Conservation (phyloP, 2,888 invertebrate genomes). For the Branchipolynoe longqiensis region DNA sequence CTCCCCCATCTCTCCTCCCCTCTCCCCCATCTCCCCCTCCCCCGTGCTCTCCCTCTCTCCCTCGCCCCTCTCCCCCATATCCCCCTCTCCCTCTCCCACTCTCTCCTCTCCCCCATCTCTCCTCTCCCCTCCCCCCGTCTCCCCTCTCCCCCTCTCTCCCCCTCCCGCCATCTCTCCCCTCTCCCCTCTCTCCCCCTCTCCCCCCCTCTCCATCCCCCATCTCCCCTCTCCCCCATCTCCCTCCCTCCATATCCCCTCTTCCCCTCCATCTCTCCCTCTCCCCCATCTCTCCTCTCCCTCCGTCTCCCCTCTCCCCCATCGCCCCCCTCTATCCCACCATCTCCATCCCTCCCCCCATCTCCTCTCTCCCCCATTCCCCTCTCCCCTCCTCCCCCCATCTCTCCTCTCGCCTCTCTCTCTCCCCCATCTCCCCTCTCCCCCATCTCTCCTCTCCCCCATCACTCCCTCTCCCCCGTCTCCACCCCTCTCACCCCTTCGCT, state of each 20-base stretch:
- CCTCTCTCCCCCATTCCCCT: background rate
- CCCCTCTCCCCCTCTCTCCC: background rate
- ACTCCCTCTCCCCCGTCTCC: background rate
- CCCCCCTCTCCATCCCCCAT: background rate
- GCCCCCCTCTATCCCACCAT: background rate
- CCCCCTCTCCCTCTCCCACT: too few species aligned
- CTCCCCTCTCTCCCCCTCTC: background rate
- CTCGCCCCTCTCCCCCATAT: too few species aligned
- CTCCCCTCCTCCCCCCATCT: slow-evolving; percentile 2
- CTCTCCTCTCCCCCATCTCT: too few species aligned
- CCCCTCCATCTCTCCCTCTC: background rate
- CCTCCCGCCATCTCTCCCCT: background rate
- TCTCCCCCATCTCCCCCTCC: too few species aligned
- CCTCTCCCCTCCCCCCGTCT: too few species aligned
- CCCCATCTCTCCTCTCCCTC: background rate
- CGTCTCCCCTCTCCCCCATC: background rate
- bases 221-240: background rate
- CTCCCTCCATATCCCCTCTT: background rate
- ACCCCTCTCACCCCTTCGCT: too few species aligned
- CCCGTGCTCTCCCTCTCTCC: too few species aligned
- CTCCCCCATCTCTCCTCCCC: too few species aligned
- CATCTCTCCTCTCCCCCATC: background rate
- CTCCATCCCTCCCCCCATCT: background rate
- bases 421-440: background rate
- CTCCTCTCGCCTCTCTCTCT: background rate